These are phyloP conservation scores for Abrostola triplasia DNA, from an alignment of 2,888 invertebrate species.

Conservation along the genomic window DNA sequence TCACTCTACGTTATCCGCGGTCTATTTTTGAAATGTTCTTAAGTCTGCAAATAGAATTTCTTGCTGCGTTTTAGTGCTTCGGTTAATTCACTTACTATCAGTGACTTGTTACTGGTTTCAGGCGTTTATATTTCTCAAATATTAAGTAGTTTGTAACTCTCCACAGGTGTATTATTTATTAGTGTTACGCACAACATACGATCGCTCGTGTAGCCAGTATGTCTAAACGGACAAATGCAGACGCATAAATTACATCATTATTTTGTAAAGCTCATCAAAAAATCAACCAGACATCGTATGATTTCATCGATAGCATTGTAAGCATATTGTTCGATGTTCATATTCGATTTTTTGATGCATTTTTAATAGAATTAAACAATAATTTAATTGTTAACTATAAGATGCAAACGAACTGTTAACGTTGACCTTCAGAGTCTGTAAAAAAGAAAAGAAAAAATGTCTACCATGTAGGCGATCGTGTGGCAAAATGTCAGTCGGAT, in stretches of 20 bases:
- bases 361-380: not conserved
- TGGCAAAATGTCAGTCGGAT: constrained; percentile 35
- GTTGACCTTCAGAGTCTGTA: constrained; percentile 8
- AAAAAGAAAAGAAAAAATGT: constrained; percentile 14
- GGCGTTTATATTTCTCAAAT: constrained; percentile 29
- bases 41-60: constrained; percentile 53
- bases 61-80: constrained; percentile 40
- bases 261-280: constrained; percentile 40
- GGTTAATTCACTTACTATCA: constrained; percentile 47
- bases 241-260: constrained; percentile 49
- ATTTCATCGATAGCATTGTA: constrained; percentile 40
- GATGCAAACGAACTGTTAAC: constrained; percentile 4
- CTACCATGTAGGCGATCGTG: constrained; percentile 14
- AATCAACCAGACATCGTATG: constrained; percentile 46
- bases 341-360: constrained; percentile 1
- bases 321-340: constrained; percentile 31
- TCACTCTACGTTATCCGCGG: constrained; percentile 63
- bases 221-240: constrained; percentile 51
- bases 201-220: constrained; percentile 42
- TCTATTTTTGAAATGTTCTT: constrained; percentile 60
- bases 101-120: constrained; percentile 37
- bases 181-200: constrained; percentile 19
- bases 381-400: not conserved
- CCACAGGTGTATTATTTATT: constrained; percentile 30
- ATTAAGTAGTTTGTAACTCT: constrained; percentile 22